Evolutionary conservation across 1,140 invertebrate species (phyloP).

Genomic region (Lordiphosa stackelbergi): DNA sequence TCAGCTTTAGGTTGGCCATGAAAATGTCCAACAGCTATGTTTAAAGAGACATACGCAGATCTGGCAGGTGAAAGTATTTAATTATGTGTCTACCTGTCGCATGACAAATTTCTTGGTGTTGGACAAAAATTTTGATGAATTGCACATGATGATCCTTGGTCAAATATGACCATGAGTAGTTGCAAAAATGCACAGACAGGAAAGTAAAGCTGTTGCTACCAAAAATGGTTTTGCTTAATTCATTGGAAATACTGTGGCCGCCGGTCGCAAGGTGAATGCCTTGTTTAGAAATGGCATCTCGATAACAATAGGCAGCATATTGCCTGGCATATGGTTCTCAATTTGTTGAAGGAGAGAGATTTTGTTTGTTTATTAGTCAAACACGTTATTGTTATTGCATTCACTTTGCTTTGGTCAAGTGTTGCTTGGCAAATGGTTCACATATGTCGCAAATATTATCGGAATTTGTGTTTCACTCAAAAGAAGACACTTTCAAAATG

Average conservation of each 20-base stretch:
- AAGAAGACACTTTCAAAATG: constrained; percentile 1
- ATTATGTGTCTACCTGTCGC: constrained; percentile 56
- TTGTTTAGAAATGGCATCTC: constrained; percentile 7
- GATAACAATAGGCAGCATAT: background rate
- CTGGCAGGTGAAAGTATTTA: constrained; percentile 68
- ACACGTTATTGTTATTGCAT: background rate
- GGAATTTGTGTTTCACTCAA: background rate
- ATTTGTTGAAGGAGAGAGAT: no score
- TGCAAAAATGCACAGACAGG: constrained; percentile 46
- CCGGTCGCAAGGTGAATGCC: constrained; percentile 31
- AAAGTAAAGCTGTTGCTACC: constrained; percentile 40
- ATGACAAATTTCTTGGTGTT: constrained; percentile 66
- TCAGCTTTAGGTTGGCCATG: constrained; percentile 56
- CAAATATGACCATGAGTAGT: constrained; percentile 28
- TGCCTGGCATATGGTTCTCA: background rate
- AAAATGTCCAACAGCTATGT: constrained; percentile 19
- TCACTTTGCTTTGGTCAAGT: no score
- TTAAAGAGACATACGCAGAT: constrained; percentile 27
- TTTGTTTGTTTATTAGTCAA: no score
- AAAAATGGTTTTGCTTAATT: constrained; percentile 51
- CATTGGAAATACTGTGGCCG: constrained; percentile 38
- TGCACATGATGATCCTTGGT: constrained; percentile 57
- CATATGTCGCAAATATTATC: constrained; percentile 24
- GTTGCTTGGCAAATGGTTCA: background rate
- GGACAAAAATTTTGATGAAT: constrained; percentile 60